Evolutionary conservation across 2,797 vertebrate species (phyloP).

Genomic region (Lepidocolaptes lacrymiger): DNA sequence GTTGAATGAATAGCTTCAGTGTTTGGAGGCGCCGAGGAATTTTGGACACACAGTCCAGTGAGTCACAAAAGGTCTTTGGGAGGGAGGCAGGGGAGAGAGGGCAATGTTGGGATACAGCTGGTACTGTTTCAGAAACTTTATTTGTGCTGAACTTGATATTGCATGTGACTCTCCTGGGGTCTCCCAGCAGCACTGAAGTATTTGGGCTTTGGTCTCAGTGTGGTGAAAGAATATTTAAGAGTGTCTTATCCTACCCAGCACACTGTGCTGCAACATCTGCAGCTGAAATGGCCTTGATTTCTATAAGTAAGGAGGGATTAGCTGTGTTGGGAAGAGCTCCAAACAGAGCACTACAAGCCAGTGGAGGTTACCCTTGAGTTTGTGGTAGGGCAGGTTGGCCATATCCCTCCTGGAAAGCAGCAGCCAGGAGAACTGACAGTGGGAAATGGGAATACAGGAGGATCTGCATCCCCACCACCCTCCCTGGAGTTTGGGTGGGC

Average conservation of each 20-base stretch:
- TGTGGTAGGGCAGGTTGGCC: background rate
- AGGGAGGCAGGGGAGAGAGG: slow-evolving; percentile 11
- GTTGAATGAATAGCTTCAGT: slow-evolving; percentile 70
- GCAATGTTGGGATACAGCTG: background rate
- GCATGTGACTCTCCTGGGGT: background rate
- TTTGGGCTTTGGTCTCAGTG: background rate
- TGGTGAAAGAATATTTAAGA: background rate
- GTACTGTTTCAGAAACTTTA: background rate
- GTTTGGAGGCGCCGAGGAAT: slow-evolving; percentile 49
- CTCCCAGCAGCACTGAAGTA: background rate
- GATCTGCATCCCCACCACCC: rapidly evolving
- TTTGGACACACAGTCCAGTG: slow-evolving; percentile 36
- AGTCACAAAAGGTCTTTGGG: slow-evolving; percentile 53
- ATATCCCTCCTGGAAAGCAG: background rate
- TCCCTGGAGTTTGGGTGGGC: background rate
- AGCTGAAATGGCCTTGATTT: background rate
- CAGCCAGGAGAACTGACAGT: background rate
- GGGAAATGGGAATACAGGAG: background rate
- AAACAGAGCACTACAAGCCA: background rate
- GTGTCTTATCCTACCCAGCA: background rate
- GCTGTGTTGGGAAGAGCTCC: background rate
- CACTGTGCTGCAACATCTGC: background rate
- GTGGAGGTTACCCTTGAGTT: background rate
- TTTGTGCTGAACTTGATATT: background rate
- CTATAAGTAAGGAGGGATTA: background rate